Percentiles rank a stretch among this genome's conserved stretches.
phyloP scores from a whole-genome alignment of 2,888 invertebrate species.

The Eremobia ochroleuca region DNA sequence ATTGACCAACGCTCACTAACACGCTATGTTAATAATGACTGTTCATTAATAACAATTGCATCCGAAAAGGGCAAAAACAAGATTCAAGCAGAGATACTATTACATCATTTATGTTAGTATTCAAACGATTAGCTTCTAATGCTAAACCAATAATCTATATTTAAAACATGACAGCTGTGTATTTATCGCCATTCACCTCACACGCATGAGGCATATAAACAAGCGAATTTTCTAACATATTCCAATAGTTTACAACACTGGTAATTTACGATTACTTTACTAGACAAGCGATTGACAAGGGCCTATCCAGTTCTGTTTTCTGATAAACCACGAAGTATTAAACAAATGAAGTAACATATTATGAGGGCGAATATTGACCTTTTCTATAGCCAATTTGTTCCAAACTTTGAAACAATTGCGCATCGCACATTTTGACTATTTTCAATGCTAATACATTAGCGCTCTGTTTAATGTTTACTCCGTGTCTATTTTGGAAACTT shows the following conservation, averaged over 20 bases:
- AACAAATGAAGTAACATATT: background rate
- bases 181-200: constrained; percentile 53
- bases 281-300: constrained; percentile 44
- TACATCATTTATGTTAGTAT: constrained; percentile 51
- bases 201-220: constrained; percentile 45
- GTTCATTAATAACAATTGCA: constrained; percentile 12
- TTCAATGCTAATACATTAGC: too few species aligned
- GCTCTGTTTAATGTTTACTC: constrained; percentile 15
- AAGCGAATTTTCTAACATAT: constrained; percentile 44
- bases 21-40: too few species aligned
- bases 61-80: constrained; percentile 36
- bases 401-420: background rate
- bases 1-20: background rate
- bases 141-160: constrained; percentile 54
- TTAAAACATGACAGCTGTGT: constrained; percentile 54
- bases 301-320: constrained; percentile 14
- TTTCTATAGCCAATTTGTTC: background rate
- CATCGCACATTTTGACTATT: background rate
- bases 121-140: constrained; percentile 41
- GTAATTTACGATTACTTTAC: constrained; percentile 43
- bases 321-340: constrained; percentile 2
- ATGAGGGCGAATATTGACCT: background rate
- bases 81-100: constrained; percentile 8
- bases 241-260: constrained; percentile 18
- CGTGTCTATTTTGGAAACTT: background rate